Evolutionary conservation across 2,113 vertebrate species (phyloP).

Genomic region (Phasianus colchicus): DNA sequence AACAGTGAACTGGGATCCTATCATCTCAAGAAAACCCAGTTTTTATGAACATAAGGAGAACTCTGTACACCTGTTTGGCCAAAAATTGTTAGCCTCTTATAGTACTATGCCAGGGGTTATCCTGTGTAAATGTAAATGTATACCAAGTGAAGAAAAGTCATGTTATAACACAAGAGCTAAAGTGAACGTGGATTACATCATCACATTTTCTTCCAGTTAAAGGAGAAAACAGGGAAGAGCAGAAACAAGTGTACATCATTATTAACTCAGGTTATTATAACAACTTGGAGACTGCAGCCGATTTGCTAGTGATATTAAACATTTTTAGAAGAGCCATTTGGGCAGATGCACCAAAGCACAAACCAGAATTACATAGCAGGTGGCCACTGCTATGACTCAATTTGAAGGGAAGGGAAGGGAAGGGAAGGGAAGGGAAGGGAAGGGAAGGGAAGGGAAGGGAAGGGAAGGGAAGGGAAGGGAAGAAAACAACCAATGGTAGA

Average conservation of each 20-base stretch:
- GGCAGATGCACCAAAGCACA: background rate
- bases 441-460: too few relatives aligned
- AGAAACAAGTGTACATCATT: background rate
- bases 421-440: too few relatives aligned
- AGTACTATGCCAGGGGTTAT: background rate
- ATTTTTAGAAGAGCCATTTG: background rate
- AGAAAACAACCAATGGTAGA: background rate
- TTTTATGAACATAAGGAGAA: background rate
- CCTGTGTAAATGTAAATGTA: background rate
- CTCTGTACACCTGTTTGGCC: background rate
- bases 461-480: too few relatives aligned
- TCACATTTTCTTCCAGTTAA: background rate
- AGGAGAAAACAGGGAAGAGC: background rate
- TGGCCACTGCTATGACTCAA: background rate
- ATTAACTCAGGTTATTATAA: background rate
- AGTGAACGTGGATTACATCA: background rate
- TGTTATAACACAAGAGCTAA: background rate
- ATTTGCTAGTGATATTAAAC: background rate
- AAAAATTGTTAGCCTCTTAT: background rate
- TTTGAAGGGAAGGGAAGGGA: background rate
- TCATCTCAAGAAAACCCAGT: slow-evolving; percentile 3
- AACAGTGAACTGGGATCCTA: slow-evolving; percentile 28
- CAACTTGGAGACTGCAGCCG: background rate
- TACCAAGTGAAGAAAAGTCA: background rate
- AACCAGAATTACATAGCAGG: background rate